Conservation (phyloP, 2,113 vertebrate genomes). For the Dipodomys stephensi region DNA sequence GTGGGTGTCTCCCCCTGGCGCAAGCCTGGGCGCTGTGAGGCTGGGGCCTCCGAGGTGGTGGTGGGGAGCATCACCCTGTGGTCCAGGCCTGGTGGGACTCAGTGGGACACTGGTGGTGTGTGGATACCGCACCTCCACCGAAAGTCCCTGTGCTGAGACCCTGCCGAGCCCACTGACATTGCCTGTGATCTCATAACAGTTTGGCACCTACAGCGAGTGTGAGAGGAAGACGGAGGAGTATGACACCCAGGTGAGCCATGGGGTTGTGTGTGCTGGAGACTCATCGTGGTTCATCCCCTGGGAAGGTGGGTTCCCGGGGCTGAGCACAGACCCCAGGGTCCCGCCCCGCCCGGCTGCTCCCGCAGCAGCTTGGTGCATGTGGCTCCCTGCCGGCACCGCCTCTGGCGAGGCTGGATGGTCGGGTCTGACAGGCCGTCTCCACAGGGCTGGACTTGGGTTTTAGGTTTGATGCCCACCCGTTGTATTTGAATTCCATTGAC, state of each 20-base stretch:
- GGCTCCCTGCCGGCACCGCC: too few species aligned
- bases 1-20: too few species aligned
- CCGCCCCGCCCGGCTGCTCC: too few species aligned
- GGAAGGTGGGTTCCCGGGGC: neutral
- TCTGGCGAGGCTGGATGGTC: rapidly evolving
- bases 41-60: too few species aligned
- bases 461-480: rapidly evolving
- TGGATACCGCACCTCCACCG: neutral
- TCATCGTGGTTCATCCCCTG: neutral
- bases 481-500: neutral
- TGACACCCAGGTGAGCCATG: slow-evolving; percentile 92
- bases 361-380: too few species aligned
- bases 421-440: rapidly evolving
- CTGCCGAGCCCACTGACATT: neutral
- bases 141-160: rapidly evolving
- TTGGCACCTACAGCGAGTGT: slow-evolving; percentile 93
- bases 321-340: too few species aligned
- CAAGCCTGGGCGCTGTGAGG: too few species aligned
- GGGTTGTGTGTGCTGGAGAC: neutral
- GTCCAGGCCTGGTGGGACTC: neutral
- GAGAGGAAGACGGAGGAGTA: slow-evolving; percentile 96
- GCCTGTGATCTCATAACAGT: slow-evolving; percentile 86
- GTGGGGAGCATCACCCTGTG: too few species aligned
- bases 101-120: neutral
- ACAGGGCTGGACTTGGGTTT: neutral